A percentile compares a stretch with the other conserved stretches of the same genome.
phyloP scores from a whole-genome alignment of 2,888 invertebrate species.

The Synanthedon andrenaeformis region DNA sequence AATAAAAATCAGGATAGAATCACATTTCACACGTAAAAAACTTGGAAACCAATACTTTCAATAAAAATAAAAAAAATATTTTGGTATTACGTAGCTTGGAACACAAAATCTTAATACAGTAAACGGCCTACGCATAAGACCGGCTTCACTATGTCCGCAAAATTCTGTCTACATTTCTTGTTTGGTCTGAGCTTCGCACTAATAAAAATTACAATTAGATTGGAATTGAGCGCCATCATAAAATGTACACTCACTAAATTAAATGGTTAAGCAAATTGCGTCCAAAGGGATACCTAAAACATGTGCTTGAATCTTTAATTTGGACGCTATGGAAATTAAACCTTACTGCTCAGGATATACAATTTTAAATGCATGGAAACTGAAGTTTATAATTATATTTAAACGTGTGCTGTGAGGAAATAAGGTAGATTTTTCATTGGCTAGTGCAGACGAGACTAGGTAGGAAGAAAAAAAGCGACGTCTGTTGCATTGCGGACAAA shows the following conservation, averaged over 20 bases:
- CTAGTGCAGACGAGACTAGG: neutral
- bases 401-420: neutral
- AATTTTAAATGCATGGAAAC: neutral
- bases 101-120: no score
- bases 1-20: no score
- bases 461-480: slow-evolving; percentile 14
- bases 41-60: no score
- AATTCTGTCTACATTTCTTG: no score
- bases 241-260: slow-evolving; percentile 16
- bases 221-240: neutral
- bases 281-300: slow-evolving; percentile 28
- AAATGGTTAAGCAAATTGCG: slow-evolving; percentile 35
- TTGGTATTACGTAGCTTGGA: no score
- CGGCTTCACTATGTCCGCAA: no score
- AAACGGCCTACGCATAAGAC: no score
- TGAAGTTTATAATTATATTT: neutral
- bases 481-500: slow-evolving; percentile 35
- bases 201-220: neutral
- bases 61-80: no score
- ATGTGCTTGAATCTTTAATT: slow-evolving; percentile 16
- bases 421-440: neutral
- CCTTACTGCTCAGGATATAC: neutral
- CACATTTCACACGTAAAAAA: no score
- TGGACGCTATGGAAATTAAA: neutral
- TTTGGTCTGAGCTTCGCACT: neutral